These are phyloP conservation scores for Lasioglossum morio DNA, from an alignment of 2,888 invertebrate genomes.

Conservation along the genomic window DNA sequence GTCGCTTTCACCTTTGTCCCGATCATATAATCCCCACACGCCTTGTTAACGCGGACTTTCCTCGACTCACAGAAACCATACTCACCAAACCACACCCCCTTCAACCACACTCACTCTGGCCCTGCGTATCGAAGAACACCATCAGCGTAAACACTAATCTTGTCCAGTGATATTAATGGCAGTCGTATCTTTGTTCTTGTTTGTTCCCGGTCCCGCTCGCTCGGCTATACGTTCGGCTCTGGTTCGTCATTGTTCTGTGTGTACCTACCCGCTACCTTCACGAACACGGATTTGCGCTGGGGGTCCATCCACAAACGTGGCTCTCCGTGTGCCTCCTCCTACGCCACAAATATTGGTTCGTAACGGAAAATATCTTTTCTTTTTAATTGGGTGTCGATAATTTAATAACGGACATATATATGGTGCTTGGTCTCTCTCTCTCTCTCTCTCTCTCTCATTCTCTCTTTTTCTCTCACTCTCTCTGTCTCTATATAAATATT, in stretches of 20 bases:
- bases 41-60: neutral
- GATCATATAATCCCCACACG: neutral
- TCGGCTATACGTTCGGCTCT: conserved; percentile 84
- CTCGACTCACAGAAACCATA: neutral
- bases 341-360: conserved; percentile 85
- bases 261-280: conserved; percentile 85
- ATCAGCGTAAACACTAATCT: conserved; percentile 83
- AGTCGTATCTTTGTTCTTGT: conserved; percentile 85
- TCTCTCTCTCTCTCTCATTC: conserved; percentile 20
- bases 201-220: conserved; percentile 85
- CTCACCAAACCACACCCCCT: conserved; percentile 1
- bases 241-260: conserved; percentile 85
- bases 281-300: conserved; percentile 84
- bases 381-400: conserved; percentile 75
- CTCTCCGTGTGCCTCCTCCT: conserved; percentile 83
- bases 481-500: neutral
- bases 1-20: neutral
- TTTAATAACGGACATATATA: conserved; percentile 63
- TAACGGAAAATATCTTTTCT: conserved; percentile 81
- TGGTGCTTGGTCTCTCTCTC: conserved; percentile 15
- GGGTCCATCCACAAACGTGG: conserved; percentile 85
- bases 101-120: conserved; percentile 49
- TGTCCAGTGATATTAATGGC: conserved; percentile 85
- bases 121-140: conserved; percentile 80
- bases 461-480: neutral